These are phyloP conservation scores for Scolopax bukidnonensis DNA, from an alignment of 2,797 vertebrate genomes.

Conservation along the genomic window DNA sequence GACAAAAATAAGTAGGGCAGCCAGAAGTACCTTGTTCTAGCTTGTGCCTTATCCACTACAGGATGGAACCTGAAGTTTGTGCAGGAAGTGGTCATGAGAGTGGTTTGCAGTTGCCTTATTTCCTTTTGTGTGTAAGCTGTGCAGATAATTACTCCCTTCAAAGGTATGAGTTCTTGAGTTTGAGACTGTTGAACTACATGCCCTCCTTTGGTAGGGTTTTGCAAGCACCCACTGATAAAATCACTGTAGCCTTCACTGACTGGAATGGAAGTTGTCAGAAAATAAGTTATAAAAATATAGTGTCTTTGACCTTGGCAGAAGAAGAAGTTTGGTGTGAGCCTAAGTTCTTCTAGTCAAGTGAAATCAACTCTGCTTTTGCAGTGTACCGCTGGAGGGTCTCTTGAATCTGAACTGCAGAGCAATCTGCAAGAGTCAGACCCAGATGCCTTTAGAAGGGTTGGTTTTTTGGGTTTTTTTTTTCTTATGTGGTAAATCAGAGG, in stretches of 20 bases:
- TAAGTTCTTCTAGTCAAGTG: background rate
- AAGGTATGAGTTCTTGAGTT: background rate
- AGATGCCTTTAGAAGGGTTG: background rate
- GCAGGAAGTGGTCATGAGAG: background rate
- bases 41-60: background rate
- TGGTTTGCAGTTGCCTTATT: background rate
- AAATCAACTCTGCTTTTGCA: background rate
- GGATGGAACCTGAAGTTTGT: background rate
- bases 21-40: background rate
- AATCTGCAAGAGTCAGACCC: rapidly evolving
- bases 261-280: background rate
- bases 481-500: background rate
- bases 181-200: background rate
- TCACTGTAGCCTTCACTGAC: background rate
- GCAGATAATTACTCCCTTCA: background rate
- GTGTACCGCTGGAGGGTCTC: background rate
- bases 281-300: background rate
- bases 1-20: background rate
- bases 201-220: background rate
- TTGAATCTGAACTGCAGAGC: background rate
- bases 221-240: background rate
- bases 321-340: background rate
- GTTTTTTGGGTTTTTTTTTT: background rate
- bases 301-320: background rate
- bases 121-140: background rate